phyloP scores from a whole-genome alignment of 2,113 vertebrate species.

The Chionis minor region DNA sequence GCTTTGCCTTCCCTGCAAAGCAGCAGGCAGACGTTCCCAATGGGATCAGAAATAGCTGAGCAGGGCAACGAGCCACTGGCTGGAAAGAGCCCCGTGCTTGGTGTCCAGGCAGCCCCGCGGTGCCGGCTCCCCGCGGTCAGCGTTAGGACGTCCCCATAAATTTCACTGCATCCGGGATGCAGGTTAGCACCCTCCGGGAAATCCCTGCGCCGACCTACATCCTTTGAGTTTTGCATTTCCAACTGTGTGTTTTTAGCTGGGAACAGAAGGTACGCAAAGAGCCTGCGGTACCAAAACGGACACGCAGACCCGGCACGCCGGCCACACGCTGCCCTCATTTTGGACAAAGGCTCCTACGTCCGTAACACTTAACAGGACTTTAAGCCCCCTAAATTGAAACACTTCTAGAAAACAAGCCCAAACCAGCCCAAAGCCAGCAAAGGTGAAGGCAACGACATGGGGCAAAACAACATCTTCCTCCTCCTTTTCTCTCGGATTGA shows the following conservation, averaged over 20 bases:
- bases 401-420: background rate
- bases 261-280: background rate
- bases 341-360: background rate
- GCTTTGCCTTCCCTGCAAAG: background rate
- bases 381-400: background rate
- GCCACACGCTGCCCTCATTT: background rate
- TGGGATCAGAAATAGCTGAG: background rate
- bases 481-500: background rate
- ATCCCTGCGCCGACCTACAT: background rate
- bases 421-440: background rate
- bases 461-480: background rate
- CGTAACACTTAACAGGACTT: too few species aligned
- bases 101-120: background rate
- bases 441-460: background rate
- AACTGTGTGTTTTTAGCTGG: background rate
- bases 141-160: too few species aligned
- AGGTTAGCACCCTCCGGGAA: background rate
- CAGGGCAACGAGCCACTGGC: background rate
- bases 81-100: background rate
- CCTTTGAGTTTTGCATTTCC: background rate
- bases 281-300: accelerated
- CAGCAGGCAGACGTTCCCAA: background rate
- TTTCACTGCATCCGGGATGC: background rate
- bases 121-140: background rate
- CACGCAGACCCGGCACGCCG: too few species aligned